These are phyloP conservation scores for Napeogenes sylphis DNA, from an alignment of 2,888 invertebrate species.

Conservation along the genomic window DNA sequence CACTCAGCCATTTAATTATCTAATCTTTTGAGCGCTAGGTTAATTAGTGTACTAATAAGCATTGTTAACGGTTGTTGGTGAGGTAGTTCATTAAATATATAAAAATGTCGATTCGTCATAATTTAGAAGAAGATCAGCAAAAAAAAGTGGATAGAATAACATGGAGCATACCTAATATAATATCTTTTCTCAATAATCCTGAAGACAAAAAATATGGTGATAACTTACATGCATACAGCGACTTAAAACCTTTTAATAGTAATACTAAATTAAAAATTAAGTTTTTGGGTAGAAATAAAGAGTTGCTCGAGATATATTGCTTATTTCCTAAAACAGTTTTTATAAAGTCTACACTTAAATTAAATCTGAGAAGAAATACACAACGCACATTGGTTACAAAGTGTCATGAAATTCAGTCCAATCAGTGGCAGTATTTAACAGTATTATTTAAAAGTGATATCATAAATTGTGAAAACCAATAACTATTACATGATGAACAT, in stretches of 20 bases:
- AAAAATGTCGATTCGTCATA: no score
- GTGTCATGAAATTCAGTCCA: conserved; percentile 63
- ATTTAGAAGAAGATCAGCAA: no score
- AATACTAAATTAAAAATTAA: conserved; percentile 67
- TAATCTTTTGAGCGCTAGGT: no score
- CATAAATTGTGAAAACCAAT: conserved; percentile 51
- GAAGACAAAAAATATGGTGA: no score
- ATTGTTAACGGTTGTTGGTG: no score
- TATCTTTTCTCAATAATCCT: no score
- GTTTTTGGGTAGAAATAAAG: conserved; percentile 62
- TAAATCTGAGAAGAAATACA: conserved; percentile 64
- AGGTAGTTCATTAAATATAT: no score
- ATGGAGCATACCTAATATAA: no score
- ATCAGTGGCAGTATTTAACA: conserved; percentile 69
- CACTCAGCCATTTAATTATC: no score
- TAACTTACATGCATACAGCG: no score
- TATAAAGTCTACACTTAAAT: conserved; percentile 60
- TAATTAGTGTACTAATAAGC: no score
- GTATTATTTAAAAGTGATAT: conserved; percentile 64
- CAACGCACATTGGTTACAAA: conserved; percentile 66
- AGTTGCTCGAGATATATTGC: conserved; percentile 66
- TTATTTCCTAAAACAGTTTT: conserved; percentile 60
- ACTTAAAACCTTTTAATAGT: conserved; percentile 30
- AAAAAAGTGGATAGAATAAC: no score
- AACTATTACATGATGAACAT: conserved; percentile 58